Evolutionary conservation across 53 echinoderm and acorn worm genomes (phyloP).

Genomic region (Stichopus horrens): DNA sequence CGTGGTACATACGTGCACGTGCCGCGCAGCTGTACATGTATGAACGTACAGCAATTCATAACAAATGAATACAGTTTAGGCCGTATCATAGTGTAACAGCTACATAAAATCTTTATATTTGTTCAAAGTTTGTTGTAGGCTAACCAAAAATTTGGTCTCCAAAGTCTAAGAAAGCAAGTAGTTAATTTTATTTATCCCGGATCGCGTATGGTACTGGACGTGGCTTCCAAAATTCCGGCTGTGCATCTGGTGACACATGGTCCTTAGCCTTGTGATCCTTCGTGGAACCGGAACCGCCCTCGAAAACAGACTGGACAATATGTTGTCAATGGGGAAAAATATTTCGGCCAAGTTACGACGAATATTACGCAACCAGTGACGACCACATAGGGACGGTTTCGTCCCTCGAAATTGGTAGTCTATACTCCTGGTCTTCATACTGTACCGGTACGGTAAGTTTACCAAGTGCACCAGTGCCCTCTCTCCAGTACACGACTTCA

Average conservation of each 20-base stretch:
- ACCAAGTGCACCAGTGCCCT: conserved; percentile 22
- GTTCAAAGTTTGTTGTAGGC: no score
- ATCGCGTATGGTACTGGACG: conserved; percentile 56
- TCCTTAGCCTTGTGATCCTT: neutral
- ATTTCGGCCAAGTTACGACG: conserved; percentile 24
- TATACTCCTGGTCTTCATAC: conserved; percentile 12
- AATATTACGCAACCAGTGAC: conserved; percentile 50
- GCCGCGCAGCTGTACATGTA: no score
- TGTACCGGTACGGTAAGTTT: neutral
- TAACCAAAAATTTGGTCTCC: no score
- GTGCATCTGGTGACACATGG: neutral
- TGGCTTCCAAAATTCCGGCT: conserved; percentile 20
- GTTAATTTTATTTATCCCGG: no score
- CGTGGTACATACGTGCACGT: no score
- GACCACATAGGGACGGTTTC: conserved; percentile 56
- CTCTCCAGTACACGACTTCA: conserved; percentile 53
- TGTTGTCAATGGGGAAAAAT: neutral
- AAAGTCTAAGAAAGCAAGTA: no score
- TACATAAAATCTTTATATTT: no score
- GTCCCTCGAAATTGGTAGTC: neutral
- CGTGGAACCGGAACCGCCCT: neutral
- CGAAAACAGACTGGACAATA: neutral
- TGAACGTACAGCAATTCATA: no score
- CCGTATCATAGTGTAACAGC: no score
- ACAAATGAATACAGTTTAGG: no score